These are phyloP conservation scores for Cyanoliseus patagonus DNA, from an alignment of 2,113 vertebrate genomes.

Conservation along the genomic window DNA sequence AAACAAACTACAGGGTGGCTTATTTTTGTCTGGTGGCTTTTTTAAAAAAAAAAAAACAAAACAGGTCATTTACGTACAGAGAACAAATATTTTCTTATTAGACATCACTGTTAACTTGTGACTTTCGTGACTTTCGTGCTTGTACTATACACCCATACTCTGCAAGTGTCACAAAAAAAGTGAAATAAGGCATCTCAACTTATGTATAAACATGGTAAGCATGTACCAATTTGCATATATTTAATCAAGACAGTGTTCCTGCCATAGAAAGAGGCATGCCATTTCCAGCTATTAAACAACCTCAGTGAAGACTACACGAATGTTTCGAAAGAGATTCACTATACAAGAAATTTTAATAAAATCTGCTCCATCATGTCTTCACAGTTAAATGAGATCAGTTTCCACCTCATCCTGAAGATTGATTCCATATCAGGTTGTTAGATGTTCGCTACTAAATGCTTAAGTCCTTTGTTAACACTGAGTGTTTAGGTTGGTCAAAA, in stretches of 20 bases:
- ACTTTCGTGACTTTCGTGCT: background rate
- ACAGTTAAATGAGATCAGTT: slow-evolving; percentile 2
- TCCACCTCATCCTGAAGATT: background rate
- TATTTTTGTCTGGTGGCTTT: background rate
- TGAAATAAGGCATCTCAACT: slow-evolving; percentile 15
- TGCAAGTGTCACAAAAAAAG: background rate
- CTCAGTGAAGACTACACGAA: background rate
- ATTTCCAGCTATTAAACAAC: slow-evolving; percentile 17
- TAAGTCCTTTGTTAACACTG: background rate
- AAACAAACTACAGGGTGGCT: background rate
- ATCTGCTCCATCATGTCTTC: background rate
- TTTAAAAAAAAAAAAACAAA: background rate
- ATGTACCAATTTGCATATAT: slow-evolving; percentile 33
- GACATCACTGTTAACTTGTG: background rate
- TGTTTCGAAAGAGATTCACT: background rate
- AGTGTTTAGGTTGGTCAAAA: background rate
- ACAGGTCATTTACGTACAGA: background rate
- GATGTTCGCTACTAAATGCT: background rate
- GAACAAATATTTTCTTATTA: background rate
- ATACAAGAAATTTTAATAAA: slow-evolving; percentile 30
- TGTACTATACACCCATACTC: background rate
- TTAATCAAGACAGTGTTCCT: slow-evolving; percentile 29
- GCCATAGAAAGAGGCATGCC: background rate
- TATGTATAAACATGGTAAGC: slow-evolving; percentile 3
- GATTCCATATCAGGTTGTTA: background rate